Evolutionary conservation across 2,797 vertebrate species (phyloP).

Genomic region (Premnoplex brunnescens): DNA sequence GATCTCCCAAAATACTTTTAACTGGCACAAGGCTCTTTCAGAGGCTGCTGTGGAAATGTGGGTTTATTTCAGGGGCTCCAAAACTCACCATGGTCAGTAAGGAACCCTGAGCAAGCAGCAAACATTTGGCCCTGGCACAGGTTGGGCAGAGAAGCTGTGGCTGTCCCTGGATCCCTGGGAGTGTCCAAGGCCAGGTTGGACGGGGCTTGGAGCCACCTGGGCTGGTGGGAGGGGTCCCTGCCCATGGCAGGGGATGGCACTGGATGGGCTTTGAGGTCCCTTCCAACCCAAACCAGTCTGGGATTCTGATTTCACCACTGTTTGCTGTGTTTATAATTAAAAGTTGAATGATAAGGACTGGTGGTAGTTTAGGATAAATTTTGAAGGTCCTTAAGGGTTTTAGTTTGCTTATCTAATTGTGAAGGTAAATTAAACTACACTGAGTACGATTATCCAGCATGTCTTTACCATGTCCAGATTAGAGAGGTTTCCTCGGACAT

Average conservation of each 20-base stretch:
- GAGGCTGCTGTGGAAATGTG: not conserved
- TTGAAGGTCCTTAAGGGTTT: not conserved
- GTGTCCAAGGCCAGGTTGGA: not conserved
- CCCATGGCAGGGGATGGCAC: fast-evolving
- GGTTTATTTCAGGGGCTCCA: not conserved
- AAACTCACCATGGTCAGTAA: not conserved
- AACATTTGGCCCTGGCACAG: not conserved
- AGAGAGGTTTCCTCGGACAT: not conserved
- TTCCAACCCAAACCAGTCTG: not conserved
- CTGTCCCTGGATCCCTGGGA: not conserved
- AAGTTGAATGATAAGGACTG: not conserved
- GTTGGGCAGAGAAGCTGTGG: not conserved
- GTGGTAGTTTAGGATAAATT: not conserved
- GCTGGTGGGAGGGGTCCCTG: not conserved
- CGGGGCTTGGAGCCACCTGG: not conserved
- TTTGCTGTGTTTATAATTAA: not conserved
- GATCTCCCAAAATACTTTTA: not conserved
- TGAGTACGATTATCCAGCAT: not conserved
- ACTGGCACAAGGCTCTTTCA: not conserved
- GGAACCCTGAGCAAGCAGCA: not conserved
- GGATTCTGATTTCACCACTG: not conserved
- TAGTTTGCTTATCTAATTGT: not conserved
- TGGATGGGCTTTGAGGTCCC: not conserved
- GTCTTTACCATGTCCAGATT: not conserved
- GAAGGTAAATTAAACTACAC: not conserved